Base-by-base conservation (phyloP, 2,888 invertebrate species). In the Trachelus troglodyta region DNA sequence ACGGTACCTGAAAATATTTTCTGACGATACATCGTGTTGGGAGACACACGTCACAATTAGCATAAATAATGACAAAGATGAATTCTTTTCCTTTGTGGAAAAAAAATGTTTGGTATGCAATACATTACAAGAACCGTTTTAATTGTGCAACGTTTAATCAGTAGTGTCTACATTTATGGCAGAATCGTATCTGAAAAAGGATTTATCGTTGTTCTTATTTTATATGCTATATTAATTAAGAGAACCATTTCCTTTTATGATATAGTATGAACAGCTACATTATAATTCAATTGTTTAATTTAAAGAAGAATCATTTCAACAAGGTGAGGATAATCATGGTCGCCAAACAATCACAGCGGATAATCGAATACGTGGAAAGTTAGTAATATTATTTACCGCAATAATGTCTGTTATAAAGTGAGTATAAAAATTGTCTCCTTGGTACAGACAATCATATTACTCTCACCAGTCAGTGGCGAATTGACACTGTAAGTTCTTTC, bases 1-100 rank as follows among this genome's bases (percentile, higher is more conserved):
- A 74, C 74, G 74, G 74, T 74, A 74, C 35, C 34, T 35, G 23
- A 34, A 11, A 35, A 74, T 74, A 35, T 74, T 74, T 74, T 74
- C 74, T 74, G 34, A 37, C 35, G 12, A 74, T 74, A 34, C 37
- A 23, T 11, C 23, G 37, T 35, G 1, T 12, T 35, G n/a, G 35
- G 74, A 35, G 30, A 35, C n/a, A 34, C 74, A 33, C 3, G 15
- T 74, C 12, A 34, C 35, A 71, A 71, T 71, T 71, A 31, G 12
- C 33, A 71, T 71, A 71, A 56, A 56, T 9, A 56, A 56, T 56
- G 23, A 9, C 56, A 56, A 56, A 56, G 56, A 56, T 23, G 6
- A 23, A 40, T 40, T 40, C 40, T 40, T 9, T 56, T 23, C 23
- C 56, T 56, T 56, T 56, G 23, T 56, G 56, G 23, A 23, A 23